Evolutionary conservation across 2,888 invertebrate species (phyloP).

Genomic region (Scaptomyza reducta): DNA sequence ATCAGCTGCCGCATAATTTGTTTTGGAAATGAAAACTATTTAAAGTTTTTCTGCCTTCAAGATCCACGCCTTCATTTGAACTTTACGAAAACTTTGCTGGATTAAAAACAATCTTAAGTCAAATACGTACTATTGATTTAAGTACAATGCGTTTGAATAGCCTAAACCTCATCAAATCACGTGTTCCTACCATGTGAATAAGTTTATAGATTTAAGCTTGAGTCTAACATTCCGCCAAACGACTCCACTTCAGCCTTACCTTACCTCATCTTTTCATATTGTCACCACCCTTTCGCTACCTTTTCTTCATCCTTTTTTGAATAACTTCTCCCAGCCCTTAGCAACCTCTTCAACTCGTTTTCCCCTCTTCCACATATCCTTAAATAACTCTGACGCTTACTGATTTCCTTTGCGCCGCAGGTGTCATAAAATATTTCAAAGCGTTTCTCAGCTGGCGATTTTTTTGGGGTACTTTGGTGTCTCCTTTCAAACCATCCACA

Average conservation of each 20-base stretch:
- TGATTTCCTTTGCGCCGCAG: conserved; percentile 51
- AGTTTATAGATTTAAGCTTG: too few relatives aligned
- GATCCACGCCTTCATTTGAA: neutral
- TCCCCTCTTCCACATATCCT: neutral
- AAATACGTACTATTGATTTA: too few relatives aligned
- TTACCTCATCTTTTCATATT: neutral
- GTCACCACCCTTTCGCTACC: neutral
- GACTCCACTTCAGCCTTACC: too few relatives aligned
- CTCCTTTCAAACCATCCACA: neutral
- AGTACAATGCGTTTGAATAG: too few relatives aligned
- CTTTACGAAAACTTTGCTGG: neutral
- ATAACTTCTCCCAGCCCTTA: neutral
- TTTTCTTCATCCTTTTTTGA: neutral
- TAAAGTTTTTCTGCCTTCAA: conserved; percentile 12
- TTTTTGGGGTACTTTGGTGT: neutral
- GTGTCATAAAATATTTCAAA: conserved; percentile 34
- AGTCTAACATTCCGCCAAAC: too few relatives aligned
- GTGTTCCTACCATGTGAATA: too few relatives aligned
- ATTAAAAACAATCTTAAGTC: neutral
- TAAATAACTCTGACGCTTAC: conserved; percentile 7
- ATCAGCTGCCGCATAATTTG: conserved; percentile 64
- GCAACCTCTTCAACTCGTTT: neutral
- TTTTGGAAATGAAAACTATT: conserved; percentile 21
- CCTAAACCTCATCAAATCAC: too few relatives aligned
- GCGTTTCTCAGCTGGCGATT: conserved; percentile 2